Conservation (phyloP, 2,888 invertebrate species). For the Meta bourneti region DNA sequence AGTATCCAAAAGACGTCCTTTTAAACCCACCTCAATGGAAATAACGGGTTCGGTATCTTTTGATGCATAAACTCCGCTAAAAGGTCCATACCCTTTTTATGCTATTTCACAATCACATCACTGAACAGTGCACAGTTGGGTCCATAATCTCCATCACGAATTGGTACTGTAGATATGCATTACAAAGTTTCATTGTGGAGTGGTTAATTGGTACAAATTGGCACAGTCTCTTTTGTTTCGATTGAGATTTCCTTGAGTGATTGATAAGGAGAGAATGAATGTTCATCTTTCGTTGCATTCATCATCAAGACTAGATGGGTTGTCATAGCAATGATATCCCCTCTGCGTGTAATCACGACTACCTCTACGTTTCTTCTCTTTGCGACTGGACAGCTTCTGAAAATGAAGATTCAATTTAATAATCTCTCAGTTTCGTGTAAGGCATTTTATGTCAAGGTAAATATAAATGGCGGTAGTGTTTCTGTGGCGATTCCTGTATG, state of each 20-base stretch:
- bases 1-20: too few species aligned
- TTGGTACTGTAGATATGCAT: background rate
- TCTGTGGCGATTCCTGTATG: background rate
- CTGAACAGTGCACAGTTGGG: too few species aligned
- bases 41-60: too few species aligned
- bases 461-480: background rate
- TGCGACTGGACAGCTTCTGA: constrained; percentile 24
- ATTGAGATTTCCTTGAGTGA: background rate
- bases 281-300: constrained; percentile 52
- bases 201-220: background rate
- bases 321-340: constrained; percentile 66
- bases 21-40: too few species aligned
- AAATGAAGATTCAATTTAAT: background rate
- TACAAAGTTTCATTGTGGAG: background rate
- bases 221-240: constrained; percentile 46
- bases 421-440: background rate
- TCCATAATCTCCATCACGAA: too few species aligned
- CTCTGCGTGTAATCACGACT: background rate
- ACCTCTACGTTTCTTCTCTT: constrained; percentile 9
- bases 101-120: too few species aligned
- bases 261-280: background rate
- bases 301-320: constrained; percentile 69
- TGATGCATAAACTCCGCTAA: too few species aligned
- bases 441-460: background rate
- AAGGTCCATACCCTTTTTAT: too few species aligned